These are phyloP conservation scores for Ranitomeya variabilis DNA, from an alignment of 2,113 vertebrate genomes.

Conservation along the genomic window DNA sequence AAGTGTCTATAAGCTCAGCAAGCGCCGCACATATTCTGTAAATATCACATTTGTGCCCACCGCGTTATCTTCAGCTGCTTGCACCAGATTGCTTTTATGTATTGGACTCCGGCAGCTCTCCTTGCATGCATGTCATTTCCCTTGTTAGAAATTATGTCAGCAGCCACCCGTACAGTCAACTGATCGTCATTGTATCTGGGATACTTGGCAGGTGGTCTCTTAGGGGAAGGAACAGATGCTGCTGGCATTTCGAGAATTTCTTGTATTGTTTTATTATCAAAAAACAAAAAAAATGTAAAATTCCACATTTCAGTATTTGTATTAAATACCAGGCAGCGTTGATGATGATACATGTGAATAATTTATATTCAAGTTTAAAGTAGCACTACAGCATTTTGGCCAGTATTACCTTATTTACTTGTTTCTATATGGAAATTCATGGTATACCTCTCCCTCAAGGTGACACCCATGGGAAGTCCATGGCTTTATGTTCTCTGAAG, in stretches of 20 bases:
- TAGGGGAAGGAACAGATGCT: neutral
- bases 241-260: neutral
- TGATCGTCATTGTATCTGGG: neutral
- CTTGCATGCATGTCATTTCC: neutral
- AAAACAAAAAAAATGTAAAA: neutral
- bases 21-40: conserved; percentile 7
- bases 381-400: too few species aligned
- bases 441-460: too few species aligned
- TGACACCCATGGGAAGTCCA: too few species aligned
- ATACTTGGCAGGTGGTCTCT: neutral
- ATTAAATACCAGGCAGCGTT: neutral
- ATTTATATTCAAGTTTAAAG: neutral
- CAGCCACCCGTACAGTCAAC: neutral
- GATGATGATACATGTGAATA: neutral
- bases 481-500: too few species aligned
- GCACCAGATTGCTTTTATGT: conserved; percentile 9
- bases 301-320: neutral
- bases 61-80: conserved; percentile 8
- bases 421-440: too few species aligned
- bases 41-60: conserved; percentile 2
- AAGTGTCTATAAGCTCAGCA: neutral
- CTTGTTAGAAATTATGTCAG: neutral
- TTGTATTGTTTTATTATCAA: neutral
- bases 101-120: neutral
- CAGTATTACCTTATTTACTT: too few species aligned